These are phyloP conservation scores for Drosophila littoralis DNA, from an alignment of 1,140 invertebrate species.

Conservation along the genomic window DNA sequence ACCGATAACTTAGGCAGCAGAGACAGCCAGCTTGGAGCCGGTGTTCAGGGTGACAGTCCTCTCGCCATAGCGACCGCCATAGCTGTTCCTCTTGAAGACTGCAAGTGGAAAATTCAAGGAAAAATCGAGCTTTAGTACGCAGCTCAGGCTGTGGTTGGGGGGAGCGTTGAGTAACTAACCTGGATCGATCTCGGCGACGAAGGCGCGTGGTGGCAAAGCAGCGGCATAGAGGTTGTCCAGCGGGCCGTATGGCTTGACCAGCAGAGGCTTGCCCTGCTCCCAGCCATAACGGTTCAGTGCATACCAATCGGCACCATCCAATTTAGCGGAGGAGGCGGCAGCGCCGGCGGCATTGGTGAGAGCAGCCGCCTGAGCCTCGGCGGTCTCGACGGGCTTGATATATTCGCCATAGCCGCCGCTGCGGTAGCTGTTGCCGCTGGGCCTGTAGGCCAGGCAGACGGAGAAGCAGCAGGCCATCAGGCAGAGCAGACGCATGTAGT, in stretches of 20 bases:
- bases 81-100: slow-evolving; percentile 68
- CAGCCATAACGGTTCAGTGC: slow-evolving; percentile 72
- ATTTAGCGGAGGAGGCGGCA: slow-evolving; percentile 71
- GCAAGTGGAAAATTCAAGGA: slow-evolving; percentile 6
- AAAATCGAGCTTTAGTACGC: slow-evolving; percentile 23
- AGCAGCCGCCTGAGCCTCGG: slow-evolving; percentile 74
- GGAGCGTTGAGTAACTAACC: slow-evolving; percentile 45
- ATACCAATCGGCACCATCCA: slow-evolving; percentile 61
- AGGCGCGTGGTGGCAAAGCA: slow-evolving; percentile 73
- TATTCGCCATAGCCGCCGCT: slow-evolving; percentile 38
- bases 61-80: slow-evolving; percentile 63
- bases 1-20: slow-evolving; percentile 51
- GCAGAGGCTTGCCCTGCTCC: slow-evolving; percentile 71
- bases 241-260: slow-evolving; percentile 61
- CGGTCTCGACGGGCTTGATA: slow-evolving; percentile 55
- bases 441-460: slow-evolving; percentile 42
- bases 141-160: neutral
- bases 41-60: slow-evolving; percentile 47
- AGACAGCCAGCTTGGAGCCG: slow-evolving; percentile 58
- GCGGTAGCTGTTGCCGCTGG: slow-evolving; percentile 28
- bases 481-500: slow-evolving; percentile 63
- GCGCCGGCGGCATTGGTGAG: slow-evolving; percentile 74
- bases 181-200: slow-evolving; percentile 78
- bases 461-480: slow-evolving; percentile 66
- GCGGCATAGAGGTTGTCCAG: slow-evolving; percentile 73